Base-by-base conservation (phyloP, 1,140 invertebrate genomes). In the Theocolax elegans region DNA sequence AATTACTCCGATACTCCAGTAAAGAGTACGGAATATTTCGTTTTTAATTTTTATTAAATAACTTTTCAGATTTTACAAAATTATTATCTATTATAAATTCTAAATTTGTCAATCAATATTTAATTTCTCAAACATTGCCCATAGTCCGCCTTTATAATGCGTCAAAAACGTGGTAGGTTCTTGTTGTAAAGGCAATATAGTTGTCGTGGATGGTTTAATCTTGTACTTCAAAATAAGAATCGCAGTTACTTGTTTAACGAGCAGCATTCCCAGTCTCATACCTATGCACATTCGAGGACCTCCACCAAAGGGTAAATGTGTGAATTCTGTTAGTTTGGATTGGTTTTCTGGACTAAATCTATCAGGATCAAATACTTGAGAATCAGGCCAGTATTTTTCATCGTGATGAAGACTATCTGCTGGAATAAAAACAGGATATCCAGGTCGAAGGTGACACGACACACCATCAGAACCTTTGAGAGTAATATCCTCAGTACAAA, bases 301-400 rank as follows among this genome's bases (percentile, higher is more conserved):
- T 27, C 89, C 88, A 0, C 89, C 87, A 75, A 91, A 92, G 1
- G 90, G 89, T 21, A 91, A 71, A 73, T 85, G 90, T 35, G 64
- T 62, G 54, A 75, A 83, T 31, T 74, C 84, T 40, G 76, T 80
- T 3, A 86, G 74, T 15, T 68, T 67, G 12, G 71, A 60, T 19
- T 79, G 79, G 13, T 78, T 79, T 27, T 83, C 78, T 0, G 86
- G 81, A 6, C 78, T 74, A 73, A 93, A 93, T 71, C 91, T 82
- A 13, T 92, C 89, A 0, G 92, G 92, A 77, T 91, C 84, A 76
- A 92, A 93, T 13, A 76, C 76, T 7, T 90, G 85, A 2, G 92
- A 91, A 40, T 92, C 82, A 3, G 85, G 80, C 80, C 87, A 93
- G 60, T 86, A 80, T 17, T 87, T 73, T 1, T 85, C 78, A 74